Conservation (phyloP, 2,113 vertebrate species). For the Festucalex cinctus region DNA sequence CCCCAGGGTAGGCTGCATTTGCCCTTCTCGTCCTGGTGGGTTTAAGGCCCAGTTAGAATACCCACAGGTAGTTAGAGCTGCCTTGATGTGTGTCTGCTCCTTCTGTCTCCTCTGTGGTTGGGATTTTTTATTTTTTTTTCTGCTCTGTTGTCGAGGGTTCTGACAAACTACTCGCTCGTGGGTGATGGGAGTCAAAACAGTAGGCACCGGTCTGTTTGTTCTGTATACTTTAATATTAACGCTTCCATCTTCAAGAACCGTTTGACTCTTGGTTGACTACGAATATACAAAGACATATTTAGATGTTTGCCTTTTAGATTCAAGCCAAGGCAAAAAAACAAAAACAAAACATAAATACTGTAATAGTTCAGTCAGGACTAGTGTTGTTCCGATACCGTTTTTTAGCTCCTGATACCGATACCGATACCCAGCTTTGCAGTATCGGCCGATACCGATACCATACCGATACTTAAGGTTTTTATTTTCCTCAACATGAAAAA, state of each 20-base stretch:
- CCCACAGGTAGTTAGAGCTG: not conserved
- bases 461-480: no score
- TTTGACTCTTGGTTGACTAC: no score
- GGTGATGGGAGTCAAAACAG: not conserved
- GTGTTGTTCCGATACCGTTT: no score
- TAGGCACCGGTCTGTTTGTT: not conserved
- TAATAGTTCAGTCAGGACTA: not conserved
- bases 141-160: not conserved
- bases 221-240: not conserved
- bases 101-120: slow-evolving; percentile 2
- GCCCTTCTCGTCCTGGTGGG: not conserved
- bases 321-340: no score
- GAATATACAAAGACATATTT: no score
- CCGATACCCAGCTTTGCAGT: no score
- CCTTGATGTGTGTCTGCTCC: not conserved
- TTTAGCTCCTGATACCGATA: no score
- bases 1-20: not conserved
- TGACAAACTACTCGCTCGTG: not conserved
- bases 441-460: no score
- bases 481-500: no score
- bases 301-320: no score
- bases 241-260: no score
- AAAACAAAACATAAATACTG: no score
- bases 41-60: not conserved
- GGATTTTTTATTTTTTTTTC: not conserved